phyloP scores from a whole-genome alignment of 2,888 invertebrate genomes.

The Euspilapteryx auroguttella region DNA sequence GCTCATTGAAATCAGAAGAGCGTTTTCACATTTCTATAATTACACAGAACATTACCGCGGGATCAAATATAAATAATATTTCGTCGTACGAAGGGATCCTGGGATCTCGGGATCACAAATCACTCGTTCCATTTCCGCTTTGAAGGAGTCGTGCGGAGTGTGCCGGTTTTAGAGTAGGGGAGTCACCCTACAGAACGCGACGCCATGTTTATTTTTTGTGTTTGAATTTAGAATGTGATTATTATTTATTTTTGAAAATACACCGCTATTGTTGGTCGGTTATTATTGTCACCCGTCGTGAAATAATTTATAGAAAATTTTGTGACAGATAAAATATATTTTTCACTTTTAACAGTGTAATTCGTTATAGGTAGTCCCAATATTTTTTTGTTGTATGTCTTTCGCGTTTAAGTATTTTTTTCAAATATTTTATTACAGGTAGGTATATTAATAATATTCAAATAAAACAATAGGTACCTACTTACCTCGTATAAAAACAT shows the following conservation, averaged over 20 bases:
- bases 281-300: too few relatives aligned
- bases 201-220: slow-evolving; percentile 31
- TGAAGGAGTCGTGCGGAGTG: slow-evolving; percentile 15
- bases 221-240: slow-evolving; percentile 18
- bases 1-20: slow-evolving; percentile 5
- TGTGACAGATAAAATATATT: too few relatives aligned
- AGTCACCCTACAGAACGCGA: slow-evolving; percentile 28
- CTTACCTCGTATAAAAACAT: too few relatives aligned
- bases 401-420: too few relatives aligned
- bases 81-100: slow-evolving; percentile 18
- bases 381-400: too few relatives aligned
- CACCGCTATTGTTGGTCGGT: too few relatives aligned
- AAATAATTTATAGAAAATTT: too few relatives aligned
- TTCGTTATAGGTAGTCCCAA: too few relatives aligned
- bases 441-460: too few relatives aligned
- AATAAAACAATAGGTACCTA: too few relatives aligned
- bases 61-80: slow-evolving; percentile 32
- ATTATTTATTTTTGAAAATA: slow-evolving; percentile 8
- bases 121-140: slow-evolving; percentile 36
- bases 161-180: slow-evolving; percentile 16
- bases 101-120: slow-evolving; percentile 35
- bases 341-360: too few relatives aligned
- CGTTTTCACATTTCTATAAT: slow-evolving; percentile 20
- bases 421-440: too few relatives aligned
- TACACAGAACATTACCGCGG: slow-evolving; percentile 28